Conservation (phyloP, 2,888 invertebrate genomes). For the Agonopterix alstromeriana region DNA sequence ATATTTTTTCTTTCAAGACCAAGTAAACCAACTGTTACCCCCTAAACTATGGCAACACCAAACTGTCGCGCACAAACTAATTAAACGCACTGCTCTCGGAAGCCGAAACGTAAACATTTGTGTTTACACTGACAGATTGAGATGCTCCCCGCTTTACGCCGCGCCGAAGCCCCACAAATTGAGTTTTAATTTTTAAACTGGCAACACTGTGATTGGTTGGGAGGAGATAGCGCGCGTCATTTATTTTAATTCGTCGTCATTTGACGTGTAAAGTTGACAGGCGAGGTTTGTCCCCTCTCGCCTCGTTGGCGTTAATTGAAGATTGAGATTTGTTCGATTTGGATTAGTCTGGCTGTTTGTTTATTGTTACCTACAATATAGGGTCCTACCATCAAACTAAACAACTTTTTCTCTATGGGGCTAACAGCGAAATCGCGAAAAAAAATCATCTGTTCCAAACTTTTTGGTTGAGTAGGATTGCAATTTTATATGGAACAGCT, state of each 20-base stretch:
- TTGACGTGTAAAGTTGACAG: conserved; percentile 30
- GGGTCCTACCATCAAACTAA: too few relatives aligned
- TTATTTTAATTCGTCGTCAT: conserved; percentile 66
- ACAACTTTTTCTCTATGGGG: too few relatives aligned
- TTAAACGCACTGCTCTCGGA: conserved; percentile 41
- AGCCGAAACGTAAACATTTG: conserved; percentile 53
- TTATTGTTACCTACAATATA: too few relatives aligned
- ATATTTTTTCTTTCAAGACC: too few relatives aligned
- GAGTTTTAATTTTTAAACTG: conserved; percentile 72
- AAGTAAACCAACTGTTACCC: too few relatives aligned
- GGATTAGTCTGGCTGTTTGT: background rate
- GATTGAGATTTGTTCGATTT: background rate
- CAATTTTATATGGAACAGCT: too few relatives aligned
- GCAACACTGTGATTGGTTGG: conserved; percentile 57
- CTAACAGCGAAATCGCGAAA: too few relatives aligned
- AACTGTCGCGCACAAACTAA: conserved; percentile 49
- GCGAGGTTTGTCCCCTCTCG: conserved; percentile 4
- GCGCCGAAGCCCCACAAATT: conserved; percentile 49
- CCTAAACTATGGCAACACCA: conserved; percentile 9
- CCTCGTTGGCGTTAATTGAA: background rate
- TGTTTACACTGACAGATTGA: conserved; percentile 66
- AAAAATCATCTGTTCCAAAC: too few relatives aligned
- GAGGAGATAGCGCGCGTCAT: conserved; percentile 58
- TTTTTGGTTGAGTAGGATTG: too few relatives aligned
- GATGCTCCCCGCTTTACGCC: conserved; percentile 21